Percentiles rank a stretch among this genome's conserved stretches.
Evolutionary conservation across 2,888 invertebrate genomes (phyloP).

Genomic region (Sialis lutaria): DNA sequence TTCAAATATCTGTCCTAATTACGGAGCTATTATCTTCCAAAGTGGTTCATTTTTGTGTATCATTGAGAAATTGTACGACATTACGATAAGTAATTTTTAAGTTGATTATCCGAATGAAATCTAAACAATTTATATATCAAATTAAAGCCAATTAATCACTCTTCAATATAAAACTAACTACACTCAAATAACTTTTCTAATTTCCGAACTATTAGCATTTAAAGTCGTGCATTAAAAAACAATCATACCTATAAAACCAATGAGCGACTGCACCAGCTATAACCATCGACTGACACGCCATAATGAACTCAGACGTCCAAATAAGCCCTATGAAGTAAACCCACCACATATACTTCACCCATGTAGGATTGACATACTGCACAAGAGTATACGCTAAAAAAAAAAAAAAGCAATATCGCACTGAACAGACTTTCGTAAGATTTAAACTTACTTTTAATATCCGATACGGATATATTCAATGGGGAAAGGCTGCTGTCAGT

Average conservation of each 20-base stretch:
- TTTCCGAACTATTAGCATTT: too few species aligned
- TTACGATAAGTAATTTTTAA: too few species aligned
- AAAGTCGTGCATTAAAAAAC: too few species aligned
- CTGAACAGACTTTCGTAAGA: constrained; percentile 4
- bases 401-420: constrained; percentile 6
- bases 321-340: constrained; percentile 76
- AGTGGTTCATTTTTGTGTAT: too few species aligned
- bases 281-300: constrained; percentile 88
- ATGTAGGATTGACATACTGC: constrained; percentile 56
- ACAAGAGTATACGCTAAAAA: constrained; percentile 41
- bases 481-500: constrained; percentile 5
- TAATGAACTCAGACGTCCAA: constrained; percentile 88
- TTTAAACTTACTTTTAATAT: constrained; percentile 16
- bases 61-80: too few species aligned
- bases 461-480: constrained; percentile 11
- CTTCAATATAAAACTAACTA: too few species aligned
- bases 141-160: too few species aligned
- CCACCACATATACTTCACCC: constrained; percentile 90
- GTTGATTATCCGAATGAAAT: too few species aligned
- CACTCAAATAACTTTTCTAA: not conserved
- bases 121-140: too few species aligned
- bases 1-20: not conserved
- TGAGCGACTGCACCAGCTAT: constrained; percentile 83
- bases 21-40: too few species aligned
- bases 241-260: constrained; percentile 74